Conservation (phyloP, 2,888 invertebrate genomes). For the Troilus luridus region DNA sequence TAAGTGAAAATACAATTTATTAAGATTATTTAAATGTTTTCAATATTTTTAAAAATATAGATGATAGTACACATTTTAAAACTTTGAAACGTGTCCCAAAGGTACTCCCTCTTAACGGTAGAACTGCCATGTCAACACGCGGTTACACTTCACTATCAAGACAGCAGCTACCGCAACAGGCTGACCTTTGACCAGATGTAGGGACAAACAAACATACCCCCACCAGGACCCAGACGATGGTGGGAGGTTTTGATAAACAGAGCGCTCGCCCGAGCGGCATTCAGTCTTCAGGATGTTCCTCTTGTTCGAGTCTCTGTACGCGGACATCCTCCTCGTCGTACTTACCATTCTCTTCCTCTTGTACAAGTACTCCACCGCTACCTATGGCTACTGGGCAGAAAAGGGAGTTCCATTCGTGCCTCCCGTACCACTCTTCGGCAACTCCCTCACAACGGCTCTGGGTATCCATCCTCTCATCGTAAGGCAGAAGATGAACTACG, state of each 20-base stretch:
- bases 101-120: too few relatives aligned
- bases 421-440: slow-evolving; percentile 54
- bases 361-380: slow-evolving; percentile 56
- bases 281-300: background rate
- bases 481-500: slow-evolving; percentile 54
- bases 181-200: background rate
- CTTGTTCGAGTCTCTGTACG: background rate
- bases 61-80: too few relatives aligned
- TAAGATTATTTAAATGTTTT: too few relatives aligned
- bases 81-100: too few relatives aligned
- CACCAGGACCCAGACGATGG: background rate
- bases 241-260: background rate
- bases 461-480: background rate
- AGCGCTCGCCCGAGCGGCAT: too few relatives aligned
- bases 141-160: background rate
- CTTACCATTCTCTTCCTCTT: background rate
- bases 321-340: background rate
- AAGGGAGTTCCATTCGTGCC: slow-evolving; percentile 53
- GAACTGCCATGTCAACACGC: too few relatives aligned
- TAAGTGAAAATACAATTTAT: too few relatives aligned
- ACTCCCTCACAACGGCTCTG: slow-evolving; percentile 48
- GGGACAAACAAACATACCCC: background rate
- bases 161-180: background rate
- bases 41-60: too few relatives aligned
- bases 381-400: slow-evolving; percentile 60